Conservation (phyloP, 2,113 vertebrate genomes). For the Triplophysa tibetana region DNA sequence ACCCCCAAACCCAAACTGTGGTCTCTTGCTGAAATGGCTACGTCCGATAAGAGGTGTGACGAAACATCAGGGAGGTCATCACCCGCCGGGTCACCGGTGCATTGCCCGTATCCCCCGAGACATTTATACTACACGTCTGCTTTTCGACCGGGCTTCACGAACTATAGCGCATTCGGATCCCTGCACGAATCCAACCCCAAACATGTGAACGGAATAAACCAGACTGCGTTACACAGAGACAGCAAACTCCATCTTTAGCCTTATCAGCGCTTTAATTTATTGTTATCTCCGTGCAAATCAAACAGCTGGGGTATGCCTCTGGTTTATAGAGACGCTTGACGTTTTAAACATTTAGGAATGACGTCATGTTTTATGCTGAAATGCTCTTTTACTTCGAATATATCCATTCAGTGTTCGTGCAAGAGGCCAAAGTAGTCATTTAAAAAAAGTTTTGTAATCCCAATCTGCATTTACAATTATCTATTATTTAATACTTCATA, state of each 20-base stretch:
- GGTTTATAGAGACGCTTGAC: background rate
- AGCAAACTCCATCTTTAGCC: slow-evolving; percentile 80
- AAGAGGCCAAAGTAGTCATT: slow-evolving; percentile 51
- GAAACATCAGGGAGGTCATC: slow-evolving; percentile 65
- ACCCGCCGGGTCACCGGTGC: slow-evolving; percentile 73
- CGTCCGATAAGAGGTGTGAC: slow-evolving; percentile 77
- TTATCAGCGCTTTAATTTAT: background rate
- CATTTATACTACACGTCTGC: slow-evolving; percentile 86
- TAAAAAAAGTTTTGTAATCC: slow-evolving; percentile 5
- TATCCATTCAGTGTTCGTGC: slow-evolving; percentile 24
- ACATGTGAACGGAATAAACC: slow-evolving; percentile 89
- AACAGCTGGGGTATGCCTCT: background rate
- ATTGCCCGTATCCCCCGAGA: slow-evolving; percentile 78
- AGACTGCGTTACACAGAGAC: slow-evolving; percentile 84
- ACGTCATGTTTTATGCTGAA: background rate
- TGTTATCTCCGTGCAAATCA: slow-evolving; percentile 11
- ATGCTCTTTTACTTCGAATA: slow-evolving; percentile 23
- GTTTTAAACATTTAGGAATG: slow-evolving; percentile 42
- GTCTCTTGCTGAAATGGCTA: slow-evolving; percentile 91
- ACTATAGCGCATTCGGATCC: slow-evolving; percentile 83
- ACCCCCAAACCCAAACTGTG: slow-evolving; percentile 90
- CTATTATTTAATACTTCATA: background rate
- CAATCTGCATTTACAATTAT: background rate
- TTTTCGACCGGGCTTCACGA: slow-evolving; percentile 85
- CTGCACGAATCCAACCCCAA: slow-evolving; percentile 65